Evolutionary conservation across 2,797 vertebrate genomes (phyloP), one percentile per base, ranked within the genome.

Genomic region (Chiroxiphia lanceolata): DNA sequence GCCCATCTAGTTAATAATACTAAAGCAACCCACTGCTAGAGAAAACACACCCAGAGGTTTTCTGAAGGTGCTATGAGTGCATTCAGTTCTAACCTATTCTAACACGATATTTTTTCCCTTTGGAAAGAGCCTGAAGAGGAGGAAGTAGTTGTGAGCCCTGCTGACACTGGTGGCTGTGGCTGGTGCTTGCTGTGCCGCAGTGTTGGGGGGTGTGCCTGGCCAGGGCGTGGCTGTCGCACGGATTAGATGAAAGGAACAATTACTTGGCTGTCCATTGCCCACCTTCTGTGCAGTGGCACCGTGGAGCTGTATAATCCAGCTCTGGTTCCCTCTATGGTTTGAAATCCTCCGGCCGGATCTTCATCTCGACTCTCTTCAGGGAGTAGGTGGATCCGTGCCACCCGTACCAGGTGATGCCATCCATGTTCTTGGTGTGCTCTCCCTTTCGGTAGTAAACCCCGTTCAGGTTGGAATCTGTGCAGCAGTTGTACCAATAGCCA

Each of bases 401-500:
- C 25, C 98, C 98, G 0, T 99, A 99, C 99, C 99, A 99, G 96
- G 98, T 99, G 97, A 99, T 99, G 87, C 99, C 99, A 11, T 99
- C 98, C 84, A 98, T 96, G 96, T 97, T 98, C 92, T 98, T 98
- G 72, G 87, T 98, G 98, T 99, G 99, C 53, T 99, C 97, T 1
- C 99, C 99, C 3, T 98, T 97, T 94, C 99, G 99, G 96, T 99
- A 98, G 97, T 99, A 99, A 63, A 99, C 95, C 2, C 99, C 99
- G 0, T 99, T 99, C 95, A 99, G 97, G 83, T 99, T 99, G 82
- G 99, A 99, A 93, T 99, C 99, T 3, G 99, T 99, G 98, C 99
- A 99, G 98, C 99, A 99, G 98, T 99, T 99, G 97, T 99, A 99
- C 99, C 99, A 99, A 81, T 99, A 99, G 18, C 99, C 99, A 94